A percentile compares a stretch with the other conserved stretches of the same genome.
These are phyloP conservation scores for Apostichopus parvimensis DNA, from an alignment of 35 echinoderm and acorn worm genomes.

Conservation along the genomic window DNA sequence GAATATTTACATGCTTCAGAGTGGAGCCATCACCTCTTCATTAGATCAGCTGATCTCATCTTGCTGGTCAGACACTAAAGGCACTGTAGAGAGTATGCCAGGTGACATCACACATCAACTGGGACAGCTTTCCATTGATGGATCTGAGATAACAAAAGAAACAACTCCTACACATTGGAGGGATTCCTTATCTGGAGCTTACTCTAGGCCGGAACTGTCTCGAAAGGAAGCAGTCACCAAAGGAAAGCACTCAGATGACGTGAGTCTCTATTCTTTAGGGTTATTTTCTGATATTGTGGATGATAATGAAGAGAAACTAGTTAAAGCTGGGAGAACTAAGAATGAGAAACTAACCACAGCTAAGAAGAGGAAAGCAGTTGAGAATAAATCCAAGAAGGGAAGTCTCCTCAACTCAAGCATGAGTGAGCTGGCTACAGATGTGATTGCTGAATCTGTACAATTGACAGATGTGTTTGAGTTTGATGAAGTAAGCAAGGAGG, in stretches of 20 bases:
- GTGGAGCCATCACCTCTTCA: neutral
- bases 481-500: neutral
- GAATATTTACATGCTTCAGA: constrained; percentile 1
- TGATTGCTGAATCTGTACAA: neutral
- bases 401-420: neutral
- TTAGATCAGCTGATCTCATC: neutral
- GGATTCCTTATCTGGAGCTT: constrained; percentile 1
- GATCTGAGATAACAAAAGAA: neutral
- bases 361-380: constrained; percentile 38
- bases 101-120: constrained; percentile 40
- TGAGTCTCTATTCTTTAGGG: constrained; percentile 10
- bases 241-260: neutral
- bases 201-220: constrained; percentile 23
- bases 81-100: neutral
- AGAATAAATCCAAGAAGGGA: constrained; percentile 47
- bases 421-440: neutral
- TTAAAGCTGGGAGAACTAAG: constrained; percentile 19
- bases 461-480: constrained; percentile 29
- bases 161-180: constrained; percentile 16
- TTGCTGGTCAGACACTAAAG: neutral
- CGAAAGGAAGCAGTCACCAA: neutral
- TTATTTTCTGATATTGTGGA: constrained; percentile 25
- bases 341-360: constrained; percentile 21
- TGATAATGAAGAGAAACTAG: neutral
- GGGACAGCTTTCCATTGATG: constrained; percentile 9